phyloP scores from a whole-genome alignment of 2,888 invertebrate genomes.

The Kuschelorhynchus macadamiae region DNA sequence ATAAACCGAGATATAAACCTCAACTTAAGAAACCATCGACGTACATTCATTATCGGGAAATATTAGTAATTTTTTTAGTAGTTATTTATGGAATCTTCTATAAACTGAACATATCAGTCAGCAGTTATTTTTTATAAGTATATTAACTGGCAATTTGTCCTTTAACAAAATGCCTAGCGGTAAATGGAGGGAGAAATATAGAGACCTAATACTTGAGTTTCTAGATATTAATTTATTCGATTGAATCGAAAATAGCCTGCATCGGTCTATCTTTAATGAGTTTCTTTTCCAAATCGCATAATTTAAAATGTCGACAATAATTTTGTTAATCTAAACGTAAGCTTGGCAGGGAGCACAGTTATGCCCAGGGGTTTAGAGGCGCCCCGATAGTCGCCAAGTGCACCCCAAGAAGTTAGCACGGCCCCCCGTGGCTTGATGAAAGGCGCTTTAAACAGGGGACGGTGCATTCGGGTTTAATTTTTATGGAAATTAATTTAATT shows the following conservation, averaged over 20 bases:
- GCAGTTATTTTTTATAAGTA: not conserved
- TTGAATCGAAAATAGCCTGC: no score
- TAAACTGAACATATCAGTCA: not conserved
- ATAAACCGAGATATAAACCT: no score
- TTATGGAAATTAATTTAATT: constrained; percentile 45
- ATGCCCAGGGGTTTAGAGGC: constrained; percentile 27
- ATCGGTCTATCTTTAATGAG: no score
- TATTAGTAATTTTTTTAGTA: no score
- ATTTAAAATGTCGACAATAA: constrained; percentile 38
- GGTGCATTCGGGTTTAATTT: constrained; percentile 39
- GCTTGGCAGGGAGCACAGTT: constrained; percentile 29
- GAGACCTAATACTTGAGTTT: not conserved
- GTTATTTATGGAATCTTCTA: no score
- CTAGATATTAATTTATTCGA: not conserved
- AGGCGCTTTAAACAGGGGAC: constrained; percentile 41
- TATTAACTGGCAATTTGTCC: not conserved
- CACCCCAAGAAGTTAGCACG: constrained; percentile 41
- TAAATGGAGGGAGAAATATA: not conserved
- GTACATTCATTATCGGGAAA: no score
- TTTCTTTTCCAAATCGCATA: constrained; percentile 22
- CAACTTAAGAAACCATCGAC: no score
- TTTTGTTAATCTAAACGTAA: constrained; percentile 45
- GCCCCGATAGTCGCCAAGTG: constrained; percentile 29
- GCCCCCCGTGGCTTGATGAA: constrained; percentile 44
- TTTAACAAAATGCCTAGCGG: not conserved